A percentile compares a stretch with the other conserved stretches of the same genome.
Evolutionary conservation across 2,888 invertebrate genomes (phyloP).

Genomic region (Himalopsyche tibetana): DNA sequence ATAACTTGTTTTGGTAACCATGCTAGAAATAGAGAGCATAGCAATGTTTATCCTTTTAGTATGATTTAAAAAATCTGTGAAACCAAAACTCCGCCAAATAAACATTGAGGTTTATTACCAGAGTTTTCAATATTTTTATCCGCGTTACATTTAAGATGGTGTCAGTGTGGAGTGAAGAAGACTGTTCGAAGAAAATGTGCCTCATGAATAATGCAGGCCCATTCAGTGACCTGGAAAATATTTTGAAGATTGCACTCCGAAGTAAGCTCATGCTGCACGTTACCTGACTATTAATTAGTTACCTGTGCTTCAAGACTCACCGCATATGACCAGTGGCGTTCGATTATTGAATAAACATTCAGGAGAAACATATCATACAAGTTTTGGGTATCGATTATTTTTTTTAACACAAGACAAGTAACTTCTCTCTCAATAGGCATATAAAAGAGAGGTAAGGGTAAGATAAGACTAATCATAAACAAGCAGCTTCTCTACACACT

Average conservation of each 20-base stretch:
- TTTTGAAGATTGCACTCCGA: slow-evolving; percentile 34
- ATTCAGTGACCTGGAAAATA: slow-evolving; percentile 34
- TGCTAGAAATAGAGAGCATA: no score
- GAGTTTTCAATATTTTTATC: neutral
- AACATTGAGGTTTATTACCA: neutral
- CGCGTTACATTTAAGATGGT: neutral
- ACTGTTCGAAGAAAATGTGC: neutral
- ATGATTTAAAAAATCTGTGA: no score
- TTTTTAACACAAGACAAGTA: no score
- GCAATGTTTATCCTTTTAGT: no score
- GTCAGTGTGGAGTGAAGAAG: neutral
- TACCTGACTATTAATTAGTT: slow-evolving; percentile 29
- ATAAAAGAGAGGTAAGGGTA: no score
- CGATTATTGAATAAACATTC: neutral
- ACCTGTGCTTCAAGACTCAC: neutral
- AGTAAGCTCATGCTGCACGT: slow-evolving; percentile 29
- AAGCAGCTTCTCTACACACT: no score
- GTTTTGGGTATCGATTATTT: no score
- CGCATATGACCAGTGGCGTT: neutral
- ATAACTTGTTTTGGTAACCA: no score
- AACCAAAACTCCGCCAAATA: no score
- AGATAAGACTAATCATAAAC: no score
- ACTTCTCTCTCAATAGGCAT: no score
- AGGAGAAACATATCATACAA: no score
- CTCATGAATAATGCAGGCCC: slow-evolving; percentile 1